Conservation (phyloP, 2,113 vertebrate species). For the Prochilodus magdalenae region DNA sequence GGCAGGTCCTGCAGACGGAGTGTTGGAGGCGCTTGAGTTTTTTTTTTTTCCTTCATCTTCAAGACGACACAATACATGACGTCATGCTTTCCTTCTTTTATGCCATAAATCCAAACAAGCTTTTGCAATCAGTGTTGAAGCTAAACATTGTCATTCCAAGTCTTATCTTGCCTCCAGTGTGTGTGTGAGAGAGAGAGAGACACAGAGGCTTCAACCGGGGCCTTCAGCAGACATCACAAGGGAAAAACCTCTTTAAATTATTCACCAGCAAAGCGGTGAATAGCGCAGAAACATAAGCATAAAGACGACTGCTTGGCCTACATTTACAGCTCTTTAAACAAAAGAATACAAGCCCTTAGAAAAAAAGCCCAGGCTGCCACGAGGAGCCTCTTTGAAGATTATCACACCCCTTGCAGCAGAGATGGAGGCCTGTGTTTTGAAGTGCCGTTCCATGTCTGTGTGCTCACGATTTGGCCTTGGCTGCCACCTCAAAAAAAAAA, state of each 20-base stretch:
- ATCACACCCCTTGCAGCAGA: slow-evolving; percentile 22
- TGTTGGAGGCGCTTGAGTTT: neutral
- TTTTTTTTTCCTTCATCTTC: neutral
- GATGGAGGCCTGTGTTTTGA: slow-evolving; percentile 13
- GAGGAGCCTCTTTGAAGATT: slow-evolving; percentile 41
- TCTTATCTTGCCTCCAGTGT: slow-evolving; percentile 50
- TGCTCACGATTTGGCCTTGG: slow-evolving; percentile 41
- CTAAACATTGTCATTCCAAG: slow-evolving; percentile 19
- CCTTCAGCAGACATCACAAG: slow-evolving; percentile 38
- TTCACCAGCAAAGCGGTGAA: slow-evolving; percentile 63
- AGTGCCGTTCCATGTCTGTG: slow-evolving; percentile 34
- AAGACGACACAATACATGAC: slow-evolving; percentile 45
- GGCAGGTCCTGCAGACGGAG: neutral
- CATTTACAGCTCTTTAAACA: slow-evolving; percentile 63
- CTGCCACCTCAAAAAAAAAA: slow-evolving; percentile 44
- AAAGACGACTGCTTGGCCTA: slow-evolving; percentile 64
- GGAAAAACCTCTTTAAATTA: slow-evolving; percentile 67
- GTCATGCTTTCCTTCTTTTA: slow-evolving; percentile 27
- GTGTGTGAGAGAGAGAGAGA: neutral
- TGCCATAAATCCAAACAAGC: slow-evolving; percentile 48
- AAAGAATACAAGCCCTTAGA: slow-evolving; percentile 9
- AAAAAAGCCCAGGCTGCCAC: neutral
- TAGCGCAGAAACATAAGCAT: slow-evolving; percentile 58
- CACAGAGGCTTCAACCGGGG: slow-evolving; percentile 43
- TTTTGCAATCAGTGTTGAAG: slow-evolving; percentile 20